Evolutionary conservation across 2,888 invertebrate species (phyloP), one percentile per base, ranked within the genome.

Genomic region (Cataglyphis livida): DNA sequence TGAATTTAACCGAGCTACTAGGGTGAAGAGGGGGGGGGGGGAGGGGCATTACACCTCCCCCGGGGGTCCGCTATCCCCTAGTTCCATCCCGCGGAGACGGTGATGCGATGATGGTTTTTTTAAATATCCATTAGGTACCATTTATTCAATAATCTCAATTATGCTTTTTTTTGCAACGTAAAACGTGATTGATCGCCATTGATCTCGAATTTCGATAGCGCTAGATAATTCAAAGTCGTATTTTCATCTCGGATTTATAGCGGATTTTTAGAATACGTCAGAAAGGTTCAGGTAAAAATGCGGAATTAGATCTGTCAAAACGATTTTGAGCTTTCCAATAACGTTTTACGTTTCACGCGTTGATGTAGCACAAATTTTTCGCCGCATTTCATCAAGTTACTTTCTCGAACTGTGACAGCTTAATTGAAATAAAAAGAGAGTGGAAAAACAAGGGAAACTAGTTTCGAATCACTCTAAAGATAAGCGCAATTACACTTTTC

Each of bases 291-390:
- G 10, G 12, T 15, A 38, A 68, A 70, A 54, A 41, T 68, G 9
- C 4, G 25, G 41, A 68, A 54, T 76, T 54, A 54, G 18, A 68
- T n/a, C 18, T 68, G 75, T 65, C 51, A 32, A 12, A 70, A 15
- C 12, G 18, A 51, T 35, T 25, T n/a, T 7, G 32, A 21, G 15
- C 62, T 32, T 65, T 61, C 38, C n/a, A 12, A n/a, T 28, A 48
- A 9, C 10, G 15, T 75, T 75, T 51, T 54, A 25, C 18, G 25
- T 28, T 28, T 35, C 35, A 21, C 6, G 0, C 21, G 12, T 54
- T 54, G 25, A 75, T 21, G 12, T 38, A 54, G 44, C 21, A 15
- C 3, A 70, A 12, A 51, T 38, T 68, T 38, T 70, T 25, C 28
- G n/a, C 28, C 18, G 10, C 6, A 2, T 74, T 65, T 62, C 18